These are phyloP conservation scores for Fopius arisanus DNA, from an alignment of 1,140 invertebrate genomes.

Conservation along the genomic window DNA sequence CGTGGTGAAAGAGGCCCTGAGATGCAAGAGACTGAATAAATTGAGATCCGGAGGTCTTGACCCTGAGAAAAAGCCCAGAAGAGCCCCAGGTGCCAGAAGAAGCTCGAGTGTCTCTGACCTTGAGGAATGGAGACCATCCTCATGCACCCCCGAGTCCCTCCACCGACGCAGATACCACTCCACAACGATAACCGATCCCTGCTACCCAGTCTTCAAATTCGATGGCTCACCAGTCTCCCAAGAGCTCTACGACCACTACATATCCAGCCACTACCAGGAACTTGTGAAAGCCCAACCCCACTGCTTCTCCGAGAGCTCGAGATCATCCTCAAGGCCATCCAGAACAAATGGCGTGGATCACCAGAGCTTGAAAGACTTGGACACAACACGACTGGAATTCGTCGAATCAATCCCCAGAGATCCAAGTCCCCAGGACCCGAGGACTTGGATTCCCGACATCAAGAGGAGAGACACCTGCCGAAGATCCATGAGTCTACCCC, in stretches of 20 bases:
- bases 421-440: conserved; percentile 36
- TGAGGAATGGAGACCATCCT: conserved; percentile 36
- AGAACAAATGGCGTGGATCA: not conserved
- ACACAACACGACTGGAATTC: too few species aligned
- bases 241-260: conserved; percentile 74
- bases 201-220: conserved; percentile 76
- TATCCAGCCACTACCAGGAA: conserved; percentile 58
- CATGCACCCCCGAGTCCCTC: not conserved
- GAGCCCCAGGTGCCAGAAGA: conserved; percentile 53
- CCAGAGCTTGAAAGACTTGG: not conserved
- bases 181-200: conserved; percentile 79
- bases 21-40: conserved; percentile 62
- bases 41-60: conserved; percentile 43
- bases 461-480: conserved; percentile 62
- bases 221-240: conserved; percentile 78
- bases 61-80: conserved; percentile 38
- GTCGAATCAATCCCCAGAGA: not conserved
- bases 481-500: conserved; percentile 73
- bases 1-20: conserved; percentile 58
- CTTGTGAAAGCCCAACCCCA: conserved; percentile 36
- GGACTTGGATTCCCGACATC: conserved; percentile 39
- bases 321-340: not conserved
- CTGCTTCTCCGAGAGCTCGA: too few species aligned
- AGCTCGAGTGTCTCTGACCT: conserved; percentile 59
- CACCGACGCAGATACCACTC: conserved; percentile 50